Evolutionary conservation across 2,113 vertebrate species (phyloP).

Genomic region (Cyanoramphus novaezelandiae): DNA sequence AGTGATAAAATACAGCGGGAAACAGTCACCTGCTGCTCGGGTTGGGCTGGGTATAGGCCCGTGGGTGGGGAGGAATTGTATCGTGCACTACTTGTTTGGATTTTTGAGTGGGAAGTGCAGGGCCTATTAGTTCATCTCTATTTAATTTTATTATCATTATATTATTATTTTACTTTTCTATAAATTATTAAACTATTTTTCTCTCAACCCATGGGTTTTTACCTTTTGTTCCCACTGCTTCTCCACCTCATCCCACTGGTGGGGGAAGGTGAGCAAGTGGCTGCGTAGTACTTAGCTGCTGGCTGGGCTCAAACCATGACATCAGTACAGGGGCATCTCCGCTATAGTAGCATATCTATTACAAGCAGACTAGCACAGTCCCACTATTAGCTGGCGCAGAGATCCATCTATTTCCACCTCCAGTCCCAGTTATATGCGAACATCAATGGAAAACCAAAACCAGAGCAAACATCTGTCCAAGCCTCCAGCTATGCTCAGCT

Average conservation of each 20-base stretch:
- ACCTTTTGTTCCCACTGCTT: neutral
- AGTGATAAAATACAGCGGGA: neutral
- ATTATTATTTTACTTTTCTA: neutral
- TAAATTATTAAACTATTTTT: neutral
- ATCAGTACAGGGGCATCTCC: neutral
- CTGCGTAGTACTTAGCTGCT: fast-evolving
- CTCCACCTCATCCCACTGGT: fast-evolving
- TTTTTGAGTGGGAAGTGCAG: neutral
- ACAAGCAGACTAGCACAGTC: fast-evolving
- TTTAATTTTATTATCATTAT: neutral
- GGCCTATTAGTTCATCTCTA: neutral
- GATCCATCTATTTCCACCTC: neutral
- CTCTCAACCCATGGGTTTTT: neutral
- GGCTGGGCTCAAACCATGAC: neutral
- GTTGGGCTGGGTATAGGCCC: neutral
- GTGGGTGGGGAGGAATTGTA: neutral
- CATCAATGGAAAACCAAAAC: neutral
- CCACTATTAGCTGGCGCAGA: neutral
- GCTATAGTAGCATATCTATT: neutral
- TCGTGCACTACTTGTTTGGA: neutral
- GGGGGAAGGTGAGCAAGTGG: neutral
- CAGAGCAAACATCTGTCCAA: neutral
- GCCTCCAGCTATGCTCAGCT: neutral
- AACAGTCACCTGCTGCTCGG: neutral
- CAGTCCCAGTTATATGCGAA: neutral